A percentile compares a stretch with the other conserved stretches of the same genome.
These are phyloP conservation scores for silkworm (Bombyx mori) DNA, from an alignment of 1,140 invertebrate species.

Conservation along the genomic window DNA sequence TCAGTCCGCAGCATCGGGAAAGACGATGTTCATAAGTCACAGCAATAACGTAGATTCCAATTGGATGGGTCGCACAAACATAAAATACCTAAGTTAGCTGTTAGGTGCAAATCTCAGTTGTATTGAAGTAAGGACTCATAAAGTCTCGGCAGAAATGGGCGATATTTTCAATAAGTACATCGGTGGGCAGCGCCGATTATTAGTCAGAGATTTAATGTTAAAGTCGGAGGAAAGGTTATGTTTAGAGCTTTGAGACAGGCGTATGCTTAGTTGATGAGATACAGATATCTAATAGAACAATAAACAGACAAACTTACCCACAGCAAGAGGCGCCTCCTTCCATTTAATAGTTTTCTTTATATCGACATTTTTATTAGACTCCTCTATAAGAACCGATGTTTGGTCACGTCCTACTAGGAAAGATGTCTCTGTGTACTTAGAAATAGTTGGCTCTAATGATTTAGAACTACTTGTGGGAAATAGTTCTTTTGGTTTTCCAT, in stretches of 20 bases:
- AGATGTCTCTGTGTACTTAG: constrained; percentile 79
- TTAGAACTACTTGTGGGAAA: constrained; percentile 87
- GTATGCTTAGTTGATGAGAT: too few relatives aligned
- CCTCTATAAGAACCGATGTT: constrained; percentile 87
- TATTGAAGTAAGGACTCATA: too few relatives aligned
- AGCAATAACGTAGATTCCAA: too few relatives aligned
- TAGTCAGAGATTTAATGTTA: neutral
- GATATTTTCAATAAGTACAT: too few relatives aligned
- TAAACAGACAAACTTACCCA: constrained; percentile 70
- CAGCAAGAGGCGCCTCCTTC: constrained; percentile 83
- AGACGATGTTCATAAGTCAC: too few relatives aligned
- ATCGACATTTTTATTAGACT: constrained; percentile 73
- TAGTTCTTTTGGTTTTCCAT: constrained; percentile 81
- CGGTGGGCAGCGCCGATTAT: neutral
- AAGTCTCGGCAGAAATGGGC: too few relatives aligned
- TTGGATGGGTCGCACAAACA: too few relatives aligned
- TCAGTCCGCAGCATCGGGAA: too few relatives aligned
- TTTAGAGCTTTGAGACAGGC: neutral
- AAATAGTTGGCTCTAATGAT: constrained; percentile 84
- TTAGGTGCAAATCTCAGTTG: too few relatives aligned
- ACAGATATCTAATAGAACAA: neutral
- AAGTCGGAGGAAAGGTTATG: neutral
- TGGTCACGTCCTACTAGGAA: constrained; percentile 87
- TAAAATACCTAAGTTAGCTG: too few relatives aligned
- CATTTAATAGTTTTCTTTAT: constrained; percentile 77